These are phyloP conservation scores for Cerastis leucographa DNA, from an alignment of 2,888 invertebrate species.

Conservation along the genomic window DNA sequence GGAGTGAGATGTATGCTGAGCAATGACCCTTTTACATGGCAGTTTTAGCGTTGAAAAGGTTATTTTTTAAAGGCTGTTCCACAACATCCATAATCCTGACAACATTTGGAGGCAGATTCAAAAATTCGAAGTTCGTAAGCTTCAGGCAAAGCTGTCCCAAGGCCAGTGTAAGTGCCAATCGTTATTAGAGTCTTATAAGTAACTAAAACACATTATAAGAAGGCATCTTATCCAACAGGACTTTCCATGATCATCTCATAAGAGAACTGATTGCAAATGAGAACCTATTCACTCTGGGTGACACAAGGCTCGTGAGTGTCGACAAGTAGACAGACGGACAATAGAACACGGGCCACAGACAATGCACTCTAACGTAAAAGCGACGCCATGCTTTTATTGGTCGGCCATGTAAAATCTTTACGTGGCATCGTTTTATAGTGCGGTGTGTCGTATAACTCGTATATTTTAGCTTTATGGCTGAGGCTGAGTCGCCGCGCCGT, in stretches of 20 bases:
- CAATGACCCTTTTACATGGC: conserved; percentile 39
- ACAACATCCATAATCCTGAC: background rate
- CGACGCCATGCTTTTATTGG: conserved; percentile 83
- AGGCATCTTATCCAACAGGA: background rate
- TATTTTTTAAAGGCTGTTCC: conserved; percentile 2
- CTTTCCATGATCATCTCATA: conserved; percentile 9
- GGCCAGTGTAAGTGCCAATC: background rate
- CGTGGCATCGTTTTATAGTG: conserved; percentile 84
- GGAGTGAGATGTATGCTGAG: conserved; percentile 56
- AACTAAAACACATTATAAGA: background rate
- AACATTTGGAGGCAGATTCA: background rate
- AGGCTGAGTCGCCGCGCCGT: conserved; percentile 45
- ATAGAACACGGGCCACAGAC: conserved; percentile 75
- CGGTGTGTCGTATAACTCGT: conserved; percentile 84
- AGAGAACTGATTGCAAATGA: conserved; percentile 33
- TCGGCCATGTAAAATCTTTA: conserved; percentile 82
- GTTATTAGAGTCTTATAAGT: background rate
- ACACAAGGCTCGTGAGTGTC: conserved; percentile 62
- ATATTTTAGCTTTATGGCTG: conserved; percentile 84
- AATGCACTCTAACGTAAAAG: conserved; percentile 83
- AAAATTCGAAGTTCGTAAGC: background rate
- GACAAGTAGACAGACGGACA: conserved; percentile 64
- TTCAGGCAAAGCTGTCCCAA: background rate
- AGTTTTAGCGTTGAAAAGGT: conserved; percentile 25
- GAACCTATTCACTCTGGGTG: conserved; percentile 44